Evolutionary conservation across 1,140 invertebrate genomes (phyloP).

Genomic region (Heterodera schachtii): DNA sequence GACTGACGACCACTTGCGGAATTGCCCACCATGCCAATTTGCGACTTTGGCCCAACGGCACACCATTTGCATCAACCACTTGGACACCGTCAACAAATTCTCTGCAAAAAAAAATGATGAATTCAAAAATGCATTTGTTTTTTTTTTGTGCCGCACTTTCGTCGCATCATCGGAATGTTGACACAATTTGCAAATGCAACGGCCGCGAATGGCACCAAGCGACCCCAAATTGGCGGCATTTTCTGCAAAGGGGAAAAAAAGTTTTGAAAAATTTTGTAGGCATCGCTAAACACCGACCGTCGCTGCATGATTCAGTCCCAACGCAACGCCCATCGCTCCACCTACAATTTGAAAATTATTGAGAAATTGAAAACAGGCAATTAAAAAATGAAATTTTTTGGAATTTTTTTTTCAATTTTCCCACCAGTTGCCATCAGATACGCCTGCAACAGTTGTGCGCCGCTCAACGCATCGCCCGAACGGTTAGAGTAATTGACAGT

Average conservation of each 20-base stretch:
- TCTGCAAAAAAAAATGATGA: constrained; percentile 67
- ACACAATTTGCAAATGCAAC: constrained; percentile 87
- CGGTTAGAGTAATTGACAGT: constrained; percentile 89
- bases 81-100: constrained; percentile 80
- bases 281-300: constrained; percentile 67
- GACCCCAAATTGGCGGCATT: constrained; percentile 60
- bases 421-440: constrained; percentile 35
- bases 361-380: constrained; percentile 70
- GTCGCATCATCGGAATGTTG: constrained; percentile 87
- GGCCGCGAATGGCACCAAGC: constrained; percentile 80
- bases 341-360: constrained; percentile 56
- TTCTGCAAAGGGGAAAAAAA: constrained; percentile 36
- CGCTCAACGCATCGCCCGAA: constrained; percentile 77
- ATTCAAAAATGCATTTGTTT: too few relatives aligned
- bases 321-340: constrained; percentile 86
- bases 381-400: constrained; percentile 52
- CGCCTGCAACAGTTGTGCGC: constrained; percentile 43
- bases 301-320: constrained; percentile 75
- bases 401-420: constrained; percentile 30
- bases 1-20: constrained; percentile 39
- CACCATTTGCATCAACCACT: constrained; percentile 76
- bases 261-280: background rate
- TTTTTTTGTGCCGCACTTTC: constrained; percentile 61
- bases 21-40: constrained; percentile 39
- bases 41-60: constrained; percentile 72